Percentiles rank a stretch among this genome's conserved stretches.
These are phyloP conservation scores for Andrena cerasifolii DNA, from an alignment of 1,140 invertebrate genomes.

Conservation along the genomic window DNA sequence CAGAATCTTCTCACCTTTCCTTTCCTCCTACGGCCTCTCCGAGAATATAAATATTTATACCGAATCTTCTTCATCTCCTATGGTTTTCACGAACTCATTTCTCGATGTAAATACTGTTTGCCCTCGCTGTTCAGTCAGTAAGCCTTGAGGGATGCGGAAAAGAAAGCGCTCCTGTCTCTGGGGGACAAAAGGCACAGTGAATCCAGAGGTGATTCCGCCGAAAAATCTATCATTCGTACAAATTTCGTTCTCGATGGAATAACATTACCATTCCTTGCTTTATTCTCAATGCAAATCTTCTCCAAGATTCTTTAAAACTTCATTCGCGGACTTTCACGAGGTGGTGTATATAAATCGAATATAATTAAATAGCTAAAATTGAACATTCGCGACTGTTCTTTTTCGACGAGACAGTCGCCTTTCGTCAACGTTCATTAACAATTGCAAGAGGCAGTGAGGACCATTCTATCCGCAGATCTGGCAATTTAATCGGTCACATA, in stretches of 20 bases:
- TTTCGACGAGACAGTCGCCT: background rate
- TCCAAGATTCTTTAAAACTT: too few species aligned
- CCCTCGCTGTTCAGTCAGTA: conserved; percentile 45
- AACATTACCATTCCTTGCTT: background rate
- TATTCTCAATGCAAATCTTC: too few species aligned
- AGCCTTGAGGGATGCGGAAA: conserved; percentile 57
- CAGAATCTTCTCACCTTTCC: conserved; percentile 4
- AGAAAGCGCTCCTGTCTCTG: conserved; percentile 28
- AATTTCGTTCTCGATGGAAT: background rate
- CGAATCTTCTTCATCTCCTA: conserved; percentile 66
- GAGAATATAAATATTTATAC: conserved; percentile 62
- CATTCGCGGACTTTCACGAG: too few species aligned
- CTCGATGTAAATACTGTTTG: conserved; percentile 78
- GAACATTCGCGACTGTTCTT: too few species aligned
- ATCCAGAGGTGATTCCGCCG: conserved; percentile 3
- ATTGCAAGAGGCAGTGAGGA: background rate
- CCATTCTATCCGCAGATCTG: background rate
- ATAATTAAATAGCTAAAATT: too few species aligned
- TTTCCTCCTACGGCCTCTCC: background rate
- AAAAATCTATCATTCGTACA: background rate
- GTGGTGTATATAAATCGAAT: too few species aligned
- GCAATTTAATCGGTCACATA: conserved; percentile 20
- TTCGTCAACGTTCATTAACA: background rate
- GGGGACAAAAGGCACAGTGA: conserved; percentile 34
- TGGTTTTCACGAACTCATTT: conserved; percentile 77